These are phyloP conservation scores for Laspeyria flexula DNA, from an alignment of 2,888 invertebrate genomes.

Conservation along the genomic window DNA sequence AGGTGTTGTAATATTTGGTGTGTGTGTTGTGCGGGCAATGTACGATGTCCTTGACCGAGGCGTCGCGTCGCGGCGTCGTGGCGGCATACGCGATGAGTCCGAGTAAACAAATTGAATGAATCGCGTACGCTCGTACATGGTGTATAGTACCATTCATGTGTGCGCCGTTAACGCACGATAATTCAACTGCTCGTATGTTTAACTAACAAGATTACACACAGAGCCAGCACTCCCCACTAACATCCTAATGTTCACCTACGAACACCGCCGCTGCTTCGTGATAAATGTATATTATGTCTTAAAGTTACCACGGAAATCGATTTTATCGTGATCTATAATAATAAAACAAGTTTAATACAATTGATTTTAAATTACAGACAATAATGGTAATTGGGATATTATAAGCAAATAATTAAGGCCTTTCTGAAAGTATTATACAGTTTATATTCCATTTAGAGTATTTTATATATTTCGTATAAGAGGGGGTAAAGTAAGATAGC, in stretches of 20 bases:
- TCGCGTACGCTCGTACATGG: conserved; percentile 76
- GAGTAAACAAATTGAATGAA: conserved; percentile 84
- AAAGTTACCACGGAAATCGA: conserved; percentile 33
- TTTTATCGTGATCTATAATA: conserved; percentile 19
- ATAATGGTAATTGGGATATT: conserved; percentile 3
- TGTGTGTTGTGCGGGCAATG: conserved; percentile 68
- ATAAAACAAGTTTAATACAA: conserved; percentile 17
- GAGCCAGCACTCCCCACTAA: conserved; percentile 11
- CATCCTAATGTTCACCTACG: conserved; percentile 11
- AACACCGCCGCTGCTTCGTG: conserved; percentile 28
- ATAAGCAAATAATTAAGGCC: background rate
- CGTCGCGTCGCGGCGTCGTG: conserved; percentile 68
- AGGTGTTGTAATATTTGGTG: conserved; percentile 47
- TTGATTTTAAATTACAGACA: too few species aligned
- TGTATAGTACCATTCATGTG: conserved; percentile 80
- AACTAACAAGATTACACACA: conserved; percentile 65
- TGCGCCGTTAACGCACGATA: conserved; percentile 78
- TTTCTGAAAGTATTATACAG: background rate
- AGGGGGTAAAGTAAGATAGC: conserved; percentile 33
- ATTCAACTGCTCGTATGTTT: conserved; percentile 73
- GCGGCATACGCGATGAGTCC: conserved; percentile 61
- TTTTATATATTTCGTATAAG: too few species aligned
- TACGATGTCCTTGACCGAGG: conserved; percentile 77
- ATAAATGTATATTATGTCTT: conserved; percentile 29
- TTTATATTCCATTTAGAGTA: background rate